Evolutionary conservation across 2,797 vertebrate species (phyloP).

Genomic region (Falco columbarius): DNA sequence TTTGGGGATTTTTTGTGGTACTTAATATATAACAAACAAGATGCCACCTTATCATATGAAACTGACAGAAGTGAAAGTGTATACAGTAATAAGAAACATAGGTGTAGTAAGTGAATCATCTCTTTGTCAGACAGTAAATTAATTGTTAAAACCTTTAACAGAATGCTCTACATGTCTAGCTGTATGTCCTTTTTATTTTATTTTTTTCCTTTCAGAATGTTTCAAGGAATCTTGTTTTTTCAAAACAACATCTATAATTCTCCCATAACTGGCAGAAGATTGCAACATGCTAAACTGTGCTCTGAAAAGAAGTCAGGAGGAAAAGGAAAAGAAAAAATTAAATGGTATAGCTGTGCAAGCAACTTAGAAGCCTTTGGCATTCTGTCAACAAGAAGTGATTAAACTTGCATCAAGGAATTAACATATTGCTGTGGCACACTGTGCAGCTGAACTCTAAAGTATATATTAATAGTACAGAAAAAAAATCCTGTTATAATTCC

Average conservation of each 20-base stretch:
- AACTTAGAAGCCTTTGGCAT: constrained; percentile 1
- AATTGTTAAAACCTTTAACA: constrained; percentile 1
- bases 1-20: neutral
- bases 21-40: neutral
- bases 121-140: constrained; percentile 9
- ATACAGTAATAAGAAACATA: neutral
- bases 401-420: constrained; percentile 38
- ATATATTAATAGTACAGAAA: neutral
- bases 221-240: neutral
- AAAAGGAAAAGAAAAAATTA: neutral
- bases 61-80: constrained; percentile 3
- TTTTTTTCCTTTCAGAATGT: neutral
- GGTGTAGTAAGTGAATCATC: neutral
- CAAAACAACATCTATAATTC: neutral
- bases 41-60: neutral
- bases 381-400: constrained; percentile 42
- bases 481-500: neutral
- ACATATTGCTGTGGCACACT: neutral
- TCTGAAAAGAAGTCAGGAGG: neutral
- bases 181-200: neutral
- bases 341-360: neutral
- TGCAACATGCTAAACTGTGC: neutral
- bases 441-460: neutral
- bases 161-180: neutral
- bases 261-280: neutral